Percentiles rank a stretch among this genome's conserved stretches.
These are phyloP conservation scores for Eupristina koningsbergeri DNA, from an alignment of 1,140 invertebrate genomes.

Conservation along the genomic window DNA sequence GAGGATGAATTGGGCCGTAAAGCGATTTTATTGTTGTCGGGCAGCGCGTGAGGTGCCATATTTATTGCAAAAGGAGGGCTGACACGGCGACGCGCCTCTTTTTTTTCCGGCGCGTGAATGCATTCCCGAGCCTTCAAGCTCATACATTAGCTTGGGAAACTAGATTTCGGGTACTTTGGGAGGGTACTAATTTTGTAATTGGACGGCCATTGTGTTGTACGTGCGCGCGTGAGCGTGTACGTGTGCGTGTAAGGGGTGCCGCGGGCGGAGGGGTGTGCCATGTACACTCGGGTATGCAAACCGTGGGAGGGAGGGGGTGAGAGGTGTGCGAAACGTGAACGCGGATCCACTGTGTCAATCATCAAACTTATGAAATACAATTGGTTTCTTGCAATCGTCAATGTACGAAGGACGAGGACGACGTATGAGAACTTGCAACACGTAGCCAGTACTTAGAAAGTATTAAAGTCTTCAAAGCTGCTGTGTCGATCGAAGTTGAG, in stretches of 20 bases:
- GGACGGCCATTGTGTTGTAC: slow-evolving; percentile 3
- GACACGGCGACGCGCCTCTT: not conserved
- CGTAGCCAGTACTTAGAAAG: not conserved
- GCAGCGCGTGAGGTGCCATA: slow-evolving; percentile 35
- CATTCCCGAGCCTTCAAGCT: not conserved
- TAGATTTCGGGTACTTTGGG: not conserved
- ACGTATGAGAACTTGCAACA: not conserved
- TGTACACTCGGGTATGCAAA: too few species aligned
- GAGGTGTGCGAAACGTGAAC: too few species aligned
- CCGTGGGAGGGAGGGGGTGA: too few species aligned
- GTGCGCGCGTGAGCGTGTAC: not conserved
- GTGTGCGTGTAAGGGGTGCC: too few species aligned
- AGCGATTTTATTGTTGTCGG: slow-evolving; percentile 29
- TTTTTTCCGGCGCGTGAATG: not conserved
- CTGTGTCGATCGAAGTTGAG: not conserved
- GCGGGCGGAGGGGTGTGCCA: too few species aligned
- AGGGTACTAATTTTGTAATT: not conserved
- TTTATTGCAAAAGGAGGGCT: slow-evolving; percentile 39
- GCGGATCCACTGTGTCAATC: too few species aligned
- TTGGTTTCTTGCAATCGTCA: too few species aligned
- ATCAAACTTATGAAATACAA: too few species aligned
- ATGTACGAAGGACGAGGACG: not conserved
- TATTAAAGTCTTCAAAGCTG: not conserved
- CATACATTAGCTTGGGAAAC: slow-evolving; percentile 37
- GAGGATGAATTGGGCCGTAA: slow-evolving; percentile 41